phyloP scores from a whole-genome alignment of 2,888 invertebrate species.

The Sinohyriopsis cumingii region DNA sequence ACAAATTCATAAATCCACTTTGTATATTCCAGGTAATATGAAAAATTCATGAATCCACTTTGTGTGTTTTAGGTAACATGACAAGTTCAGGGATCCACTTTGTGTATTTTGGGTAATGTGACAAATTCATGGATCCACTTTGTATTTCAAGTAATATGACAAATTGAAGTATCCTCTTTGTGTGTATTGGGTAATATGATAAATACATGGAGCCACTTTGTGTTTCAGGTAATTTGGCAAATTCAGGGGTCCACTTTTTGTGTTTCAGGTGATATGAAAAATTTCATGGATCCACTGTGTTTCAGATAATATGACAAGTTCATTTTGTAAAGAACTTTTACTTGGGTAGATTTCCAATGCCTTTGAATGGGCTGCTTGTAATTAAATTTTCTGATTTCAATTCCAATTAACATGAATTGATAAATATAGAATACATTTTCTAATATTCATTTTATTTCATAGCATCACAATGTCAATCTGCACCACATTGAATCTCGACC shows the following conservation, averaged over 20 bases:
- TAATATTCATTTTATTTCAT: slow-evolving; percentile 5
- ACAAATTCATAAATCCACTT: slow-evolving; percentile 77
- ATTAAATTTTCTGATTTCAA: background rate
- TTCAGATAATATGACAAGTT: slow-evolving; percentile 77
- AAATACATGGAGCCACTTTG: slow-evolving; percentile 79
- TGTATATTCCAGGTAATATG: slow-evolving; percentile 82
- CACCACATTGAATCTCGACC: slow-evolving; percentile 95
- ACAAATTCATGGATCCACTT: no score
- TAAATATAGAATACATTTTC: background rate
- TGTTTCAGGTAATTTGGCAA: slow-evolving; percentile 80
- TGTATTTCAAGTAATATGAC: no score
- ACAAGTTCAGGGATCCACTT: slow-evolving; percentile 77
- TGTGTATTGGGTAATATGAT: slow-evolving; percentile 82
- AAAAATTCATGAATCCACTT: slow-evolving; percentile 77
- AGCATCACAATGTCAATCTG: slow-evolving; percentile 81
- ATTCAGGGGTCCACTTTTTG: slow-evolving; percentile 80
- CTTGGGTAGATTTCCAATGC: background rate
- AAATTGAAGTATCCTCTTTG: slow-evolving; percentile 79
- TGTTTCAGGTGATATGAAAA: slow-evolving; percentile 81
- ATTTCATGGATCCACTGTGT: slow-evolving; percentile 82
- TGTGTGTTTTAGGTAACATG: slow-evolving; percentile 85
- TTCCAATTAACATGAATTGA: background rate
- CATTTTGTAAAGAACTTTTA: no score
- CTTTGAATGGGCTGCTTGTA: background rate
- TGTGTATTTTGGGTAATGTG: slow-evolving; percentile 85